phyloP scores from a whole-genome alignment of 2,797 vertebrate species.

The Pteropus rufus region DNA sequence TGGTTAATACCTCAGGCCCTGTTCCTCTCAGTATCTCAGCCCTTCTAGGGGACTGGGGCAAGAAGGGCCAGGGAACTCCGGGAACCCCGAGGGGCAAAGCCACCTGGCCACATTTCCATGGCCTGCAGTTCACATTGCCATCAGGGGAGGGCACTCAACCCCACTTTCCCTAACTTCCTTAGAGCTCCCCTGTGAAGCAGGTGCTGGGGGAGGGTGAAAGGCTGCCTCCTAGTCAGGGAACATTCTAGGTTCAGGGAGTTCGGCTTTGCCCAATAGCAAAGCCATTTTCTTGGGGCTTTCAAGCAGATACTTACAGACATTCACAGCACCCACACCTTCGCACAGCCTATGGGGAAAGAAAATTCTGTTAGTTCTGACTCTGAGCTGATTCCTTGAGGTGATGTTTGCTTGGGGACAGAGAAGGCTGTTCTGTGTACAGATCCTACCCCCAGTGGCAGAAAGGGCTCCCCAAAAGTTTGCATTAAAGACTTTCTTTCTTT shows the following conservation, averaged over 20 bases:
- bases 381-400: background rate
- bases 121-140: background rate
- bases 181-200: background rate
- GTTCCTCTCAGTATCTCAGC: background rate
- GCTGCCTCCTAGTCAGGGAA: background rate
- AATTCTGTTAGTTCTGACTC: background rate
- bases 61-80: background rate
- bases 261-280: background rate
- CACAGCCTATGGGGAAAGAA: slow-evolving; percentile 56
- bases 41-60: background rate
- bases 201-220: background rate
- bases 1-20: too few relatives aligned
- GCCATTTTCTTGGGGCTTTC: background rate
- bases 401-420: background rate
- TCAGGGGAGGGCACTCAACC: background rate
- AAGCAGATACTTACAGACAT: slow-evolving; percentile 68
- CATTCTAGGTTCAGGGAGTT: background rate
- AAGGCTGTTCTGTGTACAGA: background rate
- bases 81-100: background rate
- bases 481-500: background rate
- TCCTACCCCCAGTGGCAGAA: background rate
- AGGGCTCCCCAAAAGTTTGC: background rate
- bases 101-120: background rate
- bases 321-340: slow-evolving; percentile 70
- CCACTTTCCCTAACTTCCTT: background rate